Conservation (phyloP, 2,113 vertebrate genomes). For the Neolamprologus kungweensis region DNA sequence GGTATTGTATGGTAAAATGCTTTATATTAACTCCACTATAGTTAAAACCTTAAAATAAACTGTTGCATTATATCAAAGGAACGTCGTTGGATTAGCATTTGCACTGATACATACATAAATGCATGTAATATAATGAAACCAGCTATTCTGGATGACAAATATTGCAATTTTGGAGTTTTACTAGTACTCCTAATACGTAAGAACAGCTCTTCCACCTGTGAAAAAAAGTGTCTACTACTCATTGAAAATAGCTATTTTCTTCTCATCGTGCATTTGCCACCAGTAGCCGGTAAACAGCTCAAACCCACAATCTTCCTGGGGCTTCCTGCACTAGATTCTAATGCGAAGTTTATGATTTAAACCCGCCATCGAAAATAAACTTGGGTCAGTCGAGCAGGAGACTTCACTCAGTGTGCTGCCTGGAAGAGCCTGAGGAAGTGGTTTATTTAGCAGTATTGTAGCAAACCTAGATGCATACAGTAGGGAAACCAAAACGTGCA, state of each 20-base stretch:
- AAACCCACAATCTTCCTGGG: not conserved
- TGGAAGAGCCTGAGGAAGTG: constrained; percentile 26
- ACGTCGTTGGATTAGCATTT: not conserved
- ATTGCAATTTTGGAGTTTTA: not conserved
- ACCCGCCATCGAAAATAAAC: not conserved
- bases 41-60: not conserved
- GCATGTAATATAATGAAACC: not conserved
- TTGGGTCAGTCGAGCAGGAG: not conserved
- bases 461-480: not conserved
- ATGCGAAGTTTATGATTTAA: not conserved
- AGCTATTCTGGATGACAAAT: not conserved
- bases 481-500: not conserved
- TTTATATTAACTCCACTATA: not conserved
- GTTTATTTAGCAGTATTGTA: constrained; percentile 12
- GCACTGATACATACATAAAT: not conserved
- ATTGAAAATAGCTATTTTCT: not conserved
- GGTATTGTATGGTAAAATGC: not conserved
- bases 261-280: not conserved
- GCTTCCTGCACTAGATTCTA: not conserved
- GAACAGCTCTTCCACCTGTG: not conserved
- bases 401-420: not conserved
- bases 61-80: not conserved
- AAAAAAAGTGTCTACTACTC: not conserved
- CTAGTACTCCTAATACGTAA: not conserved
- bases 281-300: not conserved